A percentile compares a stretch with the other conserved stretches of the same genome.
phyloP scores from a whole-genome alignment of 2,888 invertebrate genomes.

The Mayetiola destructor region DNA sequence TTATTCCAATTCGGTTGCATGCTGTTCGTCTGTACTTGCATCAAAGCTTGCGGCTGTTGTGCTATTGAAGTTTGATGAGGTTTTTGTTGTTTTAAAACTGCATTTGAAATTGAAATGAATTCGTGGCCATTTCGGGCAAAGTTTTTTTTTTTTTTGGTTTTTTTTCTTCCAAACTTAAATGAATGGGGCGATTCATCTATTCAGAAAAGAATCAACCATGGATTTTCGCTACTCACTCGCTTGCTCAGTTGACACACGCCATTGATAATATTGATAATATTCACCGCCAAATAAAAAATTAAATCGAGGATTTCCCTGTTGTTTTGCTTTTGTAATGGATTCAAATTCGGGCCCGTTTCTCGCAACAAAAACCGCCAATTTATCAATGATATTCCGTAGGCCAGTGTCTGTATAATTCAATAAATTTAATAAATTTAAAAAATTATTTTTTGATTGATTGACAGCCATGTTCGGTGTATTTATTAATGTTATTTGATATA shows the following conservation, averaged over 20 bases:
- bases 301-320: conserved; percentile 95
- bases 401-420: conserved; percentile 55
- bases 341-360: conserved; percentile 99
- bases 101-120: conserved; percentile 35
- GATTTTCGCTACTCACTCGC: conserved; percentile 46
- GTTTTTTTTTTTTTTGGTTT: not conserved
- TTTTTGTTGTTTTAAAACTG: conserved; percentile 61
- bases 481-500: not conserved
- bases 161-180: not conserved
- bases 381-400: conserved; percentile 93
- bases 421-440: not conserved
- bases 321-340: conserved; percentile 96
- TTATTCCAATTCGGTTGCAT: not conserved
- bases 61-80: not conserved
- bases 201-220: no score
- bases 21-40: not conserved
- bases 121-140: not conserved
- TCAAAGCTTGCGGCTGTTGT: not conserved
- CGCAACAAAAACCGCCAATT: conserved; percentile 96
- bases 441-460: not conserved
- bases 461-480: not conserved
- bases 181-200: not conserved
- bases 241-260: conserved; percentile 89
- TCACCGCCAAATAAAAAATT: conserved; percentile 94
- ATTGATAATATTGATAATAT: conserved; percentile 90